A percentile compares a stretch with the other conserved stretches of the same genome.
Conservation (phyloP, 2,113 vertebrate genomes). For the Tyrannus savana region DNA sequence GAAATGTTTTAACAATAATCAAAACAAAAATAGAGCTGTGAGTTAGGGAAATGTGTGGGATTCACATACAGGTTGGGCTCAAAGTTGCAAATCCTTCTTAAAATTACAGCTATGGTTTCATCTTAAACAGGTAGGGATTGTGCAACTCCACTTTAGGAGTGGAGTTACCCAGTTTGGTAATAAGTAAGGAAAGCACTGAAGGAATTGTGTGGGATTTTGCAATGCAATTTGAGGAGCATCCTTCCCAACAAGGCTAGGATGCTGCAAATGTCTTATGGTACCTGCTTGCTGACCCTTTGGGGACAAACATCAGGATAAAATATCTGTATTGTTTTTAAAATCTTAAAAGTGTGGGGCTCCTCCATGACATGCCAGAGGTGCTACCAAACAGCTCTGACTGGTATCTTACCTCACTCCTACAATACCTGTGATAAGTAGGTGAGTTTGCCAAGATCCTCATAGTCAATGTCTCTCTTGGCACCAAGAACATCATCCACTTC, state of each 20-base stretch:
- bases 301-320: not conserved
- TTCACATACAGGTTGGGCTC: not conserved
- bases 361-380: not conserved
- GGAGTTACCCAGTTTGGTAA: not conserved
- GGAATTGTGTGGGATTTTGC: not conserved
- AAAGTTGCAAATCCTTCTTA: not conserved
- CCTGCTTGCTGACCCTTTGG: not conserved
- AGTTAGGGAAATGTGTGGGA: not conserved
- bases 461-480: conserved; percentile 83
- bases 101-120: not conserved
- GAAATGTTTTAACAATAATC: conserved; percentile 2
- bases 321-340: not conserved
- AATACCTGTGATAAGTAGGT: conserved; percentile 88
- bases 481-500: conserved; percentile 91
- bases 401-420: not conserved
- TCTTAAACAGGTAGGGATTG: not conserved
- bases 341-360: not conserved
- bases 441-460: conserved; percentile 87
- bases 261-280: not conserved
- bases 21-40: not conserved
- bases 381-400: not conserved
- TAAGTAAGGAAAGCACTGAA: not conserved
- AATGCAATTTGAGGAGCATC: not conserved
- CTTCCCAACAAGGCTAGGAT: not conserved
- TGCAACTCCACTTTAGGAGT: not conserved